Percentiles rank a stretch among this genome's conserved stretches.
phyloP scores from a whole-genome alignment of 2,888 invertebrate species.

The Lepeophtheirus nordmannii region DNA sequence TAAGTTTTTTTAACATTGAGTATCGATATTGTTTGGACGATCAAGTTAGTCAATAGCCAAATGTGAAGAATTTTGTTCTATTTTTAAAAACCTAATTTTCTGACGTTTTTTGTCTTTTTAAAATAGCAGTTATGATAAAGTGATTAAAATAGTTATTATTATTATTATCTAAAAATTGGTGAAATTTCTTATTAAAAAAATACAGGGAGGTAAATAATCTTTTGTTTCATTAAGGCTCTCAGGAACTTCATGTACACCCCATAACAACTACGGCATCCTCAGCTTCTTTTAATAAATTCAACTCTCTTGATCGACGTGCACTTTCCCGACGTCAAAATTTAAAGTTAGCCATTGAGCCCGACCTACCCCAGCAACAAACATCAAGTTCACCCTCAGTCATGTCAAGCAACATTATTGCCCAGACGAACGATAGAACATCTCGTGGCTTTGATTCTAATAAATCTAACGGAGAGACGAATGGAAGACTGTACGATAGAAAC shows the following conservation, averaged over 20 bases:
- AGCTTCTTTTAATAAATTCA: conserved; percentile 32
- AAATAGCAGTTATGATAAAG: too few relatives aligned
- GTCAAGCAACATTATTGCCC: not conserved
- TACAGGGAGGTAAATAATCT: not conserved
- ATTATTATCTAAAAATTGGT: too few relatives aligned
- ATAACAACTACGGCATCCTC: conserved; percentile 38
- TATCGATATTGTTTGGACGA: too few relatives aligned
- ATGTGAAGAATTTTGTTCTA: too few relatives aligned
- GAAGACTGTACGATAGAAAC: not conserved
- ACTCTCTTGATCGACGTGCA: conserved; percentile 42
- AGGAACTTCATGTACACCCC: conserved; percentile 35
- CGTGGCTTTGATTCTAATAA: not conserved
- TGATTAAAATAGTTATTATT: too few relatives aligned
- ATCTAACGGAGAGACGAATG: not conserved
- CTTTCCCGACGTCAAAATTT: not conserved
- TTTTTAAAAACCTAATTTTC: too few relatives aligned
- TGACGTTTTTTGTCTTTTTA: too few relatives aligned
- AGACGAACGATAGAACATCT: not conserved
- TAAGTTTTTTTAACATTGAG: too few relatives aligned
- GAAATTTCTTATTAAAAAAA: too few relatives aligned
- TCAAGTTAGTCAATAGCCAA: too few relatives aligned
- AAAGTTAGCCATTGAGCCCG: not conserved
- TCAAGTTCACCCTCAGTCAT: not conserved
- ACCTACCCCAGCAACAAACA: not conserved
- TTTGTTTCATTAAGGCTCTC: conserved; percentile 28